Percentiles rank a stretch among this genome's conserved stretches.
phyloP scores from a whole-genome alignment of 2,113 vertebrate genomes.

The Spilogale gracilis region DNA sequence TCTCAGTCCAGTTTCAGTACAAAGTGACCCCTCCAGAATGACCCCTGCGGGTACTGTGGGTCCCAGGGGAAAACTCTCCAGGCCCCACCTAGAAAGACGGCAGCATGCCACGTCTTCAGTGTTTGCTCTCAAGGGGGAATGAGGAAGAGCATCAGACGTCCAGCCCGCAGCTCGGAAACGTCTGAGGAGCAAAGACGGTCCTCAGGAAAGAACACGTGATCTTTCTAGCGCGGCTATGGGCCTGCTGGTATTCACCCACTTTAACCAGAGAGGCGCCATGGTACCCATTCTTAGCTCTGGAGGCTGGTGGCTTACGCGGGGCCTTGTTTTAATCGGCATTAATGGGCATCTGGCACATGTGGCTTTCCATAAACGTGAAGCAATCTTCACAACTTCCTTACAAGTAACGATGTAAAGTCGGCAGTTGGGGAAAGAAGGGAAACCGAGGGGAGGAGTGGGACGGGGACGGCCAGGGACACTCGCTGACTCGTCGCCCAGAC shows the following conservation, averaged over 20 bases:
- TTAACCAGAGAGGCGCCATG: neutral
- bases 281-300: accelerated
- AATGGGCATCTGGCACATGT: neutral
- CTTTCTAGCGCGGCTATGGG: neutral
- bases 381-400: neutral
- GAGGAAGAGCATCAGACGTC: neutral
- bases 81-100: neutral
- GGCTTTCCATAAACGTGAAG: neutral
- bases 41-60: neutral
- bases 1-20: neutral
- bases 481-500: too few relatives aligned
- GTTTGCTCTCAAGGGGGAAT: neutral
- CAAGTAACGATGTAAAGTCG: neutral
- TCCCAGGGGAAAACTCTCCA: neutral
- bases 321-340: neutral
- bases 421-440: neutral
- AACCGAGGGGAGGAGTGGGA: accelerated
- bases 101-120: too few relatives aligned
- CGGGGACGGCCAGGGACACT: neutral
- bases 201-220: neutral
- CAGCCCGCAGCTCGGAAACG: neutral
- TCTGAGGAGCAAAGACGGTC: neutral
- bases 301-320: neutral
- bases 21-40: neutral
- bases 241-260: neutral